phyloP scores from a whole-genome alignment of 2,113 vertebrate species.

The Sorex fumeus region DNA sequence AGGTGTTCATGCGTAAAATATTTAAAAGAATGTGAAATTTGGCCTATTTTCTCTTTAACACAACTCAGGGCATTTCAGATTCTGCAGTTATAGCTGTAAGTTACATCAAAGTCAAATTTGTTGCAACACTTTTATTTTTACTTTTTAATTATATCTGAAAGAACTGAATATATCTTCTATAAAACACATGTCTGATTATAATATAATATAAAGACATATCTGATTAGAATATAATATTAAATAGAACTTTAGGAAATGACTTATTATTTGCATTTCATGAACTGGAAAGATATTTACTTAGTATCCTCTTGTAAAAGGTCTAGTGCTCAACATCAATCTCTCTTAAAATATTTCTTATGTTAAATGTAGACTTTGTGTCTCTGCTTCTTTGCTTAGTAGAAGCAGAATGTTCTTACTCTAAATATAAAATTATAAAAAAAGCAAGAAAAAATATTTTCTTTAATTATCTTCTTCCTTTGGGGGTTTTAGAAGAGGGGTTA shows the following conservation, averaged over 20 bases:
- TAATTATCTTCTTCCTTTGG: slow-evolving; percentile 89
- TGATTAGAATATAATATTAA: slow-evolving; percentile 4
- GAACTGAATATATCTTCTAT: slow-evolving; percentile 41
- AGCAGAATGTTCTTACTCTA: slow-evolving; percentile 80
- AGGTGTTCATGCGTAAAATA: background rate
- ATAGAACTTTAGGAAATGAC: slow-evolving; percentile 49
- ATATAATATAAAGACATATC: background rate
- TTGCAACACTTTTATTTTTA: slow-evolving; percentile 23
- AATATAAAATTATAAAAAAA: slow-evolving; percentile 85
- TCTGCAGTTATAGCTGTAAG: background rate
- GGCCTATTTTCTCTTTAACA: background rate
- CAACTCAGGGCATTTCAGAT: background rate
- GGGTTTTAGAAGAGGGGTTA: slow-evolving; percentile 84
- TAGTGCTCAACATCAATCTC: slow-evolving; percentile 58
- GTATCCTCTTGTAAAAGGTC: slow-evolving; percentile 41
- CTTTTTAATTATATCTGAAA: slow-evolving; percentile 33
- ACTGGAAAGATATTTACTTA: slow-evolving; percentile 67
- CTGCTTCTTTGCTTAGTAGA: slow-evolving; percentile 71
- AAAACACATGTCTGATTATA: slow-evolving; percentile 21
- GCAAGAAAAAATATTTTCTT: slow-evolving; percentile 87
- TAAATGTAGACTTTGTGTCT: slow-evolving; percentile 82
- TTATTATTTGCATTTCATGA: slow-evolving; percentile 68
- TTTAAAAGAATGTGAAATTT: background rate
- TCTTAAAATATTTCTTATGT: slow-evolving; percentile 80
- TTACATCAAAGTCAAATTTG: slow-evolving; percentile 3